Percentiles rank a stretch among this genome's conserved stretches.
Conservation (phyloP, 1,140 invertebrate species). For the Vollenhovia emeryi region DNA sequence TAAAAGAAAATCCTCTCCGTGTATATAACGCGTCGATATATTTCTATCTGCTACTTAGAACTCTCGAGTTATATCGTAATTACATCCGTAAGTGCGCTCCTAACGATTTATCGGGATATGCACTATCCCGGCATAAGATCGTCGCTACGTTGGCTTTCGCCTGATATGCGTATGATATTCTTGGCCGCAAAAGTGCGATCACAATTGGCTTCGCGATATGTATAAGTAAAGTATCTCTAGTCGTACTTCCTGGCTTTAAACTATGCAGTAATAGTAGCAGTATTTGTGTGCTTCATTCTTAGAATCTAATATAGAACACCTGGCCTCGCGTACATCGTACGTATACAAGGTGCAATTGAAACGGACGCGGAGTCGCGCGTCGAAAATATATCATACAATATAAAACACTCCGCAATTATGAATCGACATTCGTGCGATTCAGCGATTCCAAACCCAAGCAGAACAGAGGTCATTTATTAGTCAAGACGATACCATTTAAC, state of each 20-base stretch:
- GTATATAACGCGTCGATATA: conserved; percentile 33
- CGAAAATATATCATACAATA: neutral
- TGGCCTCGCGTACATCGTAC: conserved; percentile 45
- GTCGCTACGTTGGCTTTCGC: conserved; percentile 73
- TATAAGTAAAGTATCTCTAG: conserved; percentile 60
- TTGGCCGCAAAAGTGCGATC: conserved; percentile 81
- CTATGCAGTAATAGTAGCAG: conserved; percentile 59
- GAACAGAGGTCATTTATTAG: too few relatives aligned
- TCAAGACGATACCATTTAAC: too few relatives aligned
- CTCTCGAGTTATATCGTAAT: conserved; percentile 32
- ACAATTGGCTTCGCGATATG: conserved; percentile 76
- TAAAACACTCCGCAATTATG: conserved; percentile 17
- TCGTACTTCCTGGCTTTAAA: conserved; percentile 32
- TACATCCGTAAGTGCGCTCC: conserved; percentile 52
- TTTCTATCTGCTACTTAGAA: conserved; percentile 48
- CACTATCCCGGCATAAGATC: conserved; percentile 55
- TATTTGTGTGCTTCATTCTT: conserved; percentile 47
- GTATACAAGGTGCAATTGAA: conserved; percentile 12
- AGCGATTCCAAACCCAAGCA: too few relatives aligned
- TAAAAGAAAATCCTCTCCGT: too few relatives aligned
- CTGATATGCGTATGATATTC: conserved; percentile 83
- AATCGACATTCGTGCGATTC: neutral
- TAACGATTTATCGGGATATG: conserved; percentile 56
- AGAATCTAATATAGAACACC: conserved; percentile 66
- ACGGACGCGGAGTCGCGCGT: neutral